These are phyloP conservation scores for Heteromyza rotundicornis DNA, from an alignment of 2,888 invertebrate genomes.

Conservation along the genomic window DNA sequence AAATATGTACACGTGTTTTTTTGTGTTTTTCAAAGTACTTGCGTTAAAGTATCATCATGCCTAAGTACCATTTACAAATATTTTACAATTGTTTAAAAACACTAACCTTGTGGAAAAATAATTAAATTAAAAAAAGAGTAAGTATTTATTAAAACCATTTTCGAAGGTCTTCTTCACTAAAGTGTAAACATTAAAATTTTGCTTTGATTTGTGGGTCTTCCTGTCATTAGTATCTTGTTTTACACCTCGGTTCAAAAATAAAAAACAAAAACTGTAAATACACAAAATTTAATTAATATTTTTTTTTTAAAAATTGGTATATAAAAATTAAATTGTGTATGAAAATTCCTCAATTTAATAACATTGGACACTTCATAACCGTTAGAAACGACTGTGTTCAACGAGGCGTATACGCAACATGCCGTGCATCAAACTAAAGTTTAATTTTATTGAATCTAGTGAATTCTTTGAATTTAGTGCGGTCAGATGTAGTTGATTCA, in stretches of 20 bases:
- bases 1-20: not conserved
- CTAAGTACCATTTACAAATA: too few species aligned
- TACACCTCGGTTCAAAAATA: not conserved
- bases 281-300: not conserved
- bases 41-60: not conserved
- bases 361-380: not conserved
- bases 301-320: not conserved
- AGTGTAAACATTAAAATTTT: slow-evolving; percentile 31
- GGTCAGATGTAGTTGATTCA: too few species aligned
- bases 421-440: too few species aligned
- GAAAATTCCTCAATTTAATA: not conserved
- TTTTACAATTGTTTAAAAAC: too few species aligned
- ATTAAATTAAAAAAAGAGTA: too few species aligned
- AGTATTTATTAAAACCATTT: not conserved
- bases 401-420: slow-evolving; percentile 43
- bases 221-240: slow-evolving; percentile 7
- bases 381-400: slow-evolving; percentile 21
- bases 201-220: slow-evolving; percentile 28
- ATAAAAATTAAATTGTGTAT: slow-evolving; percentile 10
- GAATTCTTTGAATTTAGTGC: too few species aligned
- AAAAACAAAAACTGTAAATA: slow-evolving; percentile 5
- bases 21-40: not conserved
- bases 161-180: slow-evolving; percentile 46
- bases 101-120: too few species aligned
- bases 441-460: too few species aligned